Conservation (phyloP, 2,888 invertebrate genomes). For the Drosophila infuscata region DNA sequence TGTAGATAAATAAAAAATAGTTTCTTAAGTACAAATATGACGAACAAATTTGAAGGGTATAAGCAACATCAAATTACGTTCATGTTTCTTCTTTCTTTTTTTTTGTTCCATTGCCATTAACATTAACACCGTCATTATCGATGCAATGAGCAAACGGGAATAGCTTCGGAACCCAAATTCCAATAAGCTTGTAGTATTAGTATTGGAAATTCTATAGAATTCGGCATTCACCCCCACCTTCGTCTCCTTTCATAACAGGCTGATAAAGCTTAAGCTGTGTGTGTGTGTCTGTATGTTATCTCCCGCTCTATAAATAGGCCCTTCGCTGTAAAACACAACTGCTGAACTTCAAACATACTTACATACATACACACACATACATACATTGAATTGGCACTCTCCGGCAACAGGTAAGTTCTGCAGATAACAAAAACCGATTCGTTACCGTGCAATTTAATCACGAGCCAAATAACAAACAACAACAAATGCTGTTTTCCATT, state of each 20-base stretch:
- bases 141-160: constrained; percentile 13
- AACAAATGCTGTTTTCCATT: not conserved
- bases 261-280: not conserved
- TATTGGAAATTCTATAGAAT: constrained; percentile 10
- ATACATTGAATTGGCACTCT: constrained; percentile 43
- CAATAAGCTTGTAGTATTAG: not conserved
- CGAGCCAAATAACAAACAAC: constrained; percentile 38
- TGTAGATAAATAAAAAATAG: constrained; percentile 13
- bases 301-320: constrained; percentile 53
- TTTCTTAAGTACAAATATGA: not conserved
- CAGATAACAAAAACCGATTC: constrained; percentile 39
- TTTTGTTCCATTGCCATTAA: constrained; percentile 41
- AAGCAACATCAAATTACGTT: not conserved
- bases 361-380: not conserved
- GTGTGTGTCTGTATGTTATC: constrained; percentile 30
- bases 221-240: not conserved
- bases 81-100: not conserved
- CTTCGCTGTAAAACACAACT: constrained; percentile 11
- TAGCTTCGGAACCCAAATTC: constrained; percentile 3
- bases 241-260: not conserved
- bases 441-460: constrained; percentile 52
- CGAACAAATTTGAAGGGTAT: not conserved
- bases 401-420: constrained; percentile 34
- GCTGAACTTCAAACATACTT: constrained; percentile 33
- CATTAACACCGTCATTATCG: constrained; percentile 69